Evolutionary conservation across 2,888 invertebrate species (phyloP).

Genomic region (Herminia tarsipennalis): DNA sequence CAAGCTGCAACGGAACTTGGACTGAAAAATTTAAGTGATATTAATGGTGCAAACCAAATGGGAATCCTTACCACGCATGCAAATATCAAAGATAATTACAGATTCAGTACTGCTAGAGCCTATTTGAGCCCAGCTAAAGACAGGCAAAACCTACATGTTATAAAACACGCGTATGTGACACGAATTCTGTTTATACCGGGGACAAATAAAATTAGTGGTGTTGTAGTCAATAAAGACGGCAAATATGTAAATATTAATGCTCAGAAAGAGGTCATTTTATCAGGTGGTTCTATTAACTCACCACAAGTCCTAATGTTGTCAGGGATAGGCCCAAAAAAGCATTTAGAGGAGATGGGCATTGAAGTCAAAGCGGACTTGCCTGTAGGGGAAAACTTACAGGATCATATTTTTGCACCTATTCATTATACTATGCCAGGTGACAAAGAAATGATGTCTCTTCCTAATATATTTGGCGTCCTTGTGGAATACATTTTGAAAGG

Average conservation of each 20-base stretch:
- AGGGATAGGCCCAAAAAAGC: slow-evolving; percentile 78
- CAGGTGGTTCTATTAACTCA: slow-evolving; percentile 80
- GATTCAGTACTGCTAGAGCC: slow-evolving; percentile 82
- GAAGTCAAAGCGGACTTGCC: slow-evolving; percentile 71
- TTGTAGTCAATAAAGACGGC: slow-evolving; percentile 65
- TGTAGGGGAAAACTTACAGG: slow-evolving; percentile 83
- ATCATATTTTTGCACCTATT: slow-evolving; percentile 75
- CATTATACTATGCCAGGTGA: slow-evolving; percentile 59
- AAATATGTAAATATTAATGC: slow-evolving; percentile 60
- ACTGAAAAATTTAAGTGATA: slow-evolving; percentile 58
- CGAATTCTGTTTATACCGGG: slow-evolving; percentile 80
- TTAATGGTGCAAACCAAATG: slow-evolving; percentile 75
- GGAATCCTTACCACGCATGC: slow-evolving; percentile 74
- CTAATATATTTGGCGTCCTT: slow-evolving; percentile 58
- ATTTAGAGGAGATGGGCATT: slow-evolving; percentile 68
- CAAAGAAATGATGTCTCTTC: slow-evolving; percentile 48
- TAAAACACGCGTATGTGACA: slow-evolving; percentile 82
- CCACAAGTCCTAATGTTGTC: slow-evolving; percentile 82
- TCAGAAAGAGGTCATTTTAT: slow-evolving; percentile 80
- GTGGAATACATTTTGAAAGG: slow-evolving; percentile 76
- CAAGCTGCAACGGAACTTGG: slow-evolving; percentile 76
- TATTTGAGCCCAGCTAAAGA: slow-evolving; percentile 73
- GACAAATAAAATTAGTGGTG: slow-evolving; percentile 73
- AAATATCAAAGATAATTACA: slow-evolving; percentile 73
- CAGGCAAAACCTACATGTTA: slow-evolving; percentile 71